Percentiles rank a stretch among this genome's conserved stretches.
phyloP scores from a whole-genome alignment of 1,140 invertebrate species.

The Drosophila mauritiana region DNA sequence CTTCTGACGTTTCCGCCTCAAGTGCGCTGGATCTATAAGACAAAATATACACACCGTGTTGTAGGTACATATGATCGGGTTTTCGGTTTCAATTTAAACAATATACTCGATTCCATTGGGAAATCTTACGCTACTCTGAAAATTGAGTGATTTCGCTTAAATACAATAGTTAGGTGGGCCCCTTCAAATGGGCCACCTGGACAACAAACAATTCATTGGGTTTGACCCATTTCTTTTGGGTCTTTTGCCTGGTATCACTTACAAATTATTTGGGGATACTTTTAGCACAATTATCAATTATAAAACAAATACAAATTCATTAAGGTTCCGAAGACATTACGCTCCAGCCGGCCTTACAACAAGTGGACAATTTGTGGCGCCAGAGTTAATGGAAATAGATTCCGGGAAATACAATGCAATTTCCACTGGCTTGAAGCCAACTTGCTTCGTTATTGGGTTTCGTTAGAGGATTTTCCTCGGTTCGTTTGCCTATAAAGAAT shows the following conservation, averaged over 20 bases:
- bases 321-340: not conserved
- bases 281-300: conserved; percentile 61
- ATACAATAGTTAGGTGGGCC: conserved; percentile 29
- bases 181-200: conserved; percentile 15
- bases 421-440: conserved; percentile 6
- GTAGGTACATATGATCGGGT: conserved; percentile 39
- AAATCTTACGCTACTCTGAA: conserved; percentile 41
- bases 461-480: conserved; percentile 11
- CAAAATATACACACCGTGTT: conserved; percentile 60
- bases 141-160: conserved; percentile 48
- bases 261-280: conserved; percentile 48
- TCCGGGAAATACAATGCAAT: conserved; percentile 1
- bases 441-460: conserved; percentile 17
- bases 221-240: not conserved
- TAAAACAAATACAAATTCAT: conserved; percentile 67
- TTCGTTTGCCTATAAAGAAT: conserved; percentile 26
- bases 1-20: conserved; percentile 87
- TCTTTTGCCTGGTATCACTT: conserved; percentile 39
- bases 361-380: conserved; percentile 24
- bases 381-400: not conserved
- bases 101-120: conserved; percentile 21
- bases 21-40: conserved; percentile 85
- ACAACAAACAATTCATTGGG: conserved; percentile 45
- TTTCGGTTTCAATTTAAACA: conserved; percentile 26
- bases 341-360: conserved; percentile 17